Conservation (phyloP, 2,888 invertebrate species). For the Ornithoptera priamus region DNA sequence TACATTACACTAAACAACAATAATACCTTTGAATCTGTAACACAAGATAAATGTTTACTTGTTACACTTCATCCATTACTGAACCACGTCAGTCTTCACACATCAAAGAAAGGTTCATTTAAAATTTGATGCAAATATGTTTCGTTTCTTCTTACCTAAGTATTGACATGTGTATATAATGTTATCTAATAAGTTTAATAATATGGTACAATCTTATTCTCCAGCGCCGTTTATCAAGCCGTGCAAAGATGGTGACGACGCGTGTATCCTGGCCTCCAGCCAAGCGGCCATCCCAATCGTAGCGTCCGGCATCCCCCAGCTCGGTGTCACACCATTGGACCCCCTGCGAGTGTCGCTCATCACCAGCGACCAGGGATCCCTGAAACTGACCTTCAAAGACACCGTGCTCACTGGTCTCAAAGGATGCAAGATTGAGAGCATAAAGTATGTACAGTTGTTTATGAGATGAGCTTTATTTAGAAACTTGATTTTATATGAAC, state of each 20-base stretch:
- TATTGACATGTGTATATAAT: background rate
- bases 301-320: conserved; percentile 54
- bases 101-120: too few species aligned
- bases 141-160: too few species aligned
- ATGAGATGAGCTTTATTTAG: background rate
- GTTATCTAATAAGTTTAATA: background rate
- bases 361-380: conserved; percentile 52
- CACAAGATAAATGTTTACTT: too few species aligned
- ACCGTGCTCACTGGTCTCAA: conserved; percentile 60
- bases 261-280: conserved; percentile 51
- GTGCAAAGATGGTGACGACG: conserved; percentile 52
- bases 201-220: conserved; percentile 3
- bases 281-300: conserved; percentile 54
- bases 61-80: too few species aligned
- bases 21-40: too few species aligned
- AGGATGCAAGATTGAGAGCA: conserved; percentile 51
- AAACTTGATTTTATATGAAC: background rate
- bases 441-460: conserved; percentile 53
- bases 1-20: too few species aligned
- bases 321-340: conserved; percentile 57
- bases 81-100: too few species aligned
- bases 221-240: conserved; percentile 67
- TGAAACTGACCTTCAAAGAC: conserved; percentile 54
- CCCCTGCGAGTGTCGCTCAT: conserved; percentile 56
- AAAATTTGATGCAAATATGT: too few species aligned